phyloP scores from a whole-genome alignment of 2,797 vertebrate genomes.

The Lindbergichthys nudifrons region DNA sequence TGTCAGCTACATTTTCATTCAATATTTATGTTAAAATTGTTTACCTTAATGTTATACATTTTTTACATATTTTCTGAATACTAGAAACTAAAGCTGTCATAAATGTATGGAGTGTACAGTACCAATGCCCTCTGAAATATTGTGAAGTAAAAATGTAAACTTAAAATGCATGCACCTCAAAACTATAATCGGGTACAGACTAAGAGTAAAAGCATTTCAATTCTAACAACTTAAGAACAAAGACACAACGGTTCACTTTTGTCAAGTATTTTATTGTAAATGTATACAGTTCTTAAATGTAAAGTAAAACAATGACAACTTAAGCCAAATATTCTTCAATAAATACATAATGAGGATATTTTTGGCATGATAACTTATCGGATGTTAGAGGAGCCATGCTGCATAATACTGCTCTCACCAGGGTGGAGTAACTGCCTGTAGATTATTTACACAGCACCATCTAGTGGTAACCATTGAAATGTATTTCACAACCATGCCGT shows the following conservation, averaged over 20 bases:
- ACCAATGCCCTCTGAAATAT: background rate
- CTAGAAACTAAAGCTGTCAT: background rate
- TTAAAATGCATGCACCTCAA: background rate
- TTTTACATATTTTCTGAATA: background rate
- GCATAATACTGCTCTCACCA: conserved; percentile 69
- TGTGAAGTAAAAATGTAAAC: background rate
- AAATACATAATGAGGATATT: conserved; percentile 76
- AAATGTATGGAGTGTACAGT: background rate
- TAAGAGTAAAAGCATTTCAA: background rate
- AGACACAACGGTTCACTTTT: conserved; percentile 34
- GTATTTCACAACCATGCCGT: conserved; percentile 35
- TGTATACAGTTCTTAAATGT: conserved; percentile 67
- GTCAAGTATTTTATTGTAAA: conserved; percentile 81
- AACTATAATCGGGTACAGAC: background rate
- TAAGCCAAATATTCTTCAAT: conserved; percentile 74
- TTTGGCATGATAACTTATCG: conserved; percentile 71
- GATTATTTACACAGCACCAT: conserved; percentile 78
- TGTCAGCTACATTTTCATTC: background rate
- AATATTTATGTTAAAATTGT: background rate
- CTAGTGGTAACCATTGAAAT: conserved; percentile 77
- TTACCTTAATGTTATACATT: background rate
- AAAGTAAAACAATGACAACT: conserved; percentile 75
- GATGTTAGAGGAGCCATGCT: conserved; percentile 53
- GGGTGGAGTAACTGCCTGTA: conserved; percentile 56
- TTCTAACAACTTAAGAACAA: background rate